Conservation (phyloP, 2,888 invertebrate species). For the Campoplex capitator region DNA sequence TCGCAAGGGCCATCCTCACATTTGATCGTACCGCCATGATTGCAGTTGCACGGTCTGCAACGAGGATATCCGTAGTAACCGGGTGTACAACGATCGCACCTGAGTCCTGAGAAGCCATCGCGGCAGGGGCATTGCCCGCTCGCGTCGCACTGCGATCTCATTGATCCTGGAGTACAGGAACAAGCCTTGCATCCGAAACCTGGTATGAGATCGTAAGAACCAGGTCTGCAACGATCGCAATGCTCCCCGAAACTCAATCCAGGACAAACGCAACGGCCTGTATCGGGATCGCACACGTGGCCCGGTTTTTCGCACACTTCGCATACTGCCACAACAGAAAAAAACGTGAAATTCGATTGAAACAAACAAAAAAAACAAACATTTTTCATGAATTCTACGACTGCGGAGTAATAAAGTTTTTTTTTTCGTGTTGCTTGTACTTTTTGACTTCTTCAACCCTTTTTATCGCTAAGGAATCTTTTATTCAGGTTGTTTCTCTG, state of each 20-base stretch:
- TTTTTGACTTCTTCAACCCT: no score
- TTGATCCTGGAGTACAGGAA: slow-evolving; percentile 91
- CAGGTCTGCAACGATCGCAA: slow-evolving; percentile 92
- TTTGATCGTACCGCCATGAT: slow-evolving; percentile 89
- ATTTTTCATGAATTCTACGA: background rate
- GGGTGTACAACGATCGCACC: slow-evolving; percentile 93
- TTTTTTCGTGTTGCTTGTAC: no score
- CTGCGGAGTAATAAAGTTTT: background rate
- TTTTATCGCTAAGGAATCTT: no score
- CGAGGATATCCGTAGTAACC: slow-evolving; percentile 96
- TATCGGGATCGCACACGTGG: slow-evolving; percentile 94
- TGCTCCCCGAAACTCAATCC: slow-evolving; percentile 92
- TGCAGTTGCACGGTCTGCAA: slow-evolving; percentile 94
- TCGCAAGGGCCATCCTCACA: slow-evolving; percentile 86
- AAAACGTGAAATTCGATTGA: background rate
- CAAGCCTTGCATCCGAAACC: slow-evolving; percentile 93
- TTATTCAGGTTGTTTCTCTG: no score
- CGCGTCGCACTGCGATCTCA: slow-evolving; percentile 89
- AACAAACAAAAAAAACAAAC: background rate
- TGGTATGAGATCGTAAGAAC: slow-evolving; percentile 92
- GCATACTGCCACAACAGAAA: slow-evolving; percentile 86
- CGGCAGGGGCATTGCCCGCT: slow-evolving; percentile 92
- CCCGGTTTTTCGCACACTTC: slow-evolving; percentile 92
- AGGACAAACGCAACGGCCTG: slow-evolving; percentile 96
- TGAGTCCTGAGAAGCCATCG: slow-evolving; percentile 90